phyloP scores from a whole-genome alignment of 1,140 invertebrate genomes.

The Drosophila nebulosa region DNA sequence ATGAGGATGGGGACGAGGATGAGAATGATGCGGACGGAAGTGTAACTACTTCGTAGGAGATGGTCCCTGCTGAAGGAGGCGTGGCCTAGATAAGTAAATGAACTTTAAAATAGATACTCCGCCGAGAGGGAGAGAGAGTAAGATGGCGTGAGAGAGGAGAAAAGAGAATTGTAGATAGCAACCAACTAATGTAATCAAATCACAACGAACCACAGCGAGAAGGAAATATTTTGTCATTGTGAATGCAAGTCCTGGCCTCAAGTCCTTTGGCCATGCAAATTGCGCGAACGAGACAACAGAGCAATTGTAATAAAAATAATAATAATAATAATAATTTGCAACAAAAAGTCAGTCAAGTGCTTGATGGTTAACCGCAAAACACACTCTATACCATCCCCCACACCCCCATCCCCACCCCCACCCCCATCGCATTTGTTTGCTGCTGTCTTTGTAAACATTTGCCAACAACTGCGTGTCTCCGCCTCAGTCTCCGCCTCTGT shows the following conservation, averaged over 20 bases:
- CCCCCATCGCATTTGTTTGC: constrained; percentile 5
- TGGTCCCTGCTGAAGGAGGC: background rate
- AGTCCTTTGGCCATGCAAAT: constrained; percentile 14
- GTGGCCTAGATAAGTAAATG: constrained; percentile 58
- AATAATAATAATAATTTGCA: constrained; percentile 68
- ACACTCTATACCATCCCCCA: background rate
- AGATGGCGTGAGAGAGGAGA: background rate
- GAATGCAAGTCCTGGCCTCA: constrained; percentile 67
- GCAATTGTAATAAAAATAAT: constrained; percentile 41
- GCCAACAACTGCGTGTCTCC: constrained; percentile 22
- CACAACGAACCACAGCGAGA: constrained; percentile 51
- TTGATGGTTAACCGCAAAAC: constrained; percentile 41
- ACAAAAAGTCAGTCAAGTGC: constrained; percentile 74
- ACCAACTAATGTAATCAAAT: constrained; percentile 74
- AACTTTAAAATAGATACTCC: constrained; percentile 65
- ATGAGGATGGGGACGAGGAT: too few relatives aligned
- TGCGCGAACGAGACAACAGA: constrained; percentile 30
- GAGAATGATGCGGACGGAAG: constrained; percentile 51
- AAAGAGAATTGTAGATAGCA: constrained; percentile 2
- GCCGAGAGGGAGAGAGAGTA: background rate
- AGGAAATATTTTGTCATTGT: constrained; percentile 66
- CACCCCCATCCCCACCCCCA: background rate
- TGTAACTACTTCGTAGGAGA: constrained; percentile 36
- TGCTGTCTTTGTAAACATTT: constrained; percentile 68
- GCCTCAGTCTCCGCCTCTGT: background rate